Percentiles rank a stretch among this genome's conserved stretches.
Conservation (phyloP, 2,113 vertebrate species). For the Synodontis membranacea region DNA sequence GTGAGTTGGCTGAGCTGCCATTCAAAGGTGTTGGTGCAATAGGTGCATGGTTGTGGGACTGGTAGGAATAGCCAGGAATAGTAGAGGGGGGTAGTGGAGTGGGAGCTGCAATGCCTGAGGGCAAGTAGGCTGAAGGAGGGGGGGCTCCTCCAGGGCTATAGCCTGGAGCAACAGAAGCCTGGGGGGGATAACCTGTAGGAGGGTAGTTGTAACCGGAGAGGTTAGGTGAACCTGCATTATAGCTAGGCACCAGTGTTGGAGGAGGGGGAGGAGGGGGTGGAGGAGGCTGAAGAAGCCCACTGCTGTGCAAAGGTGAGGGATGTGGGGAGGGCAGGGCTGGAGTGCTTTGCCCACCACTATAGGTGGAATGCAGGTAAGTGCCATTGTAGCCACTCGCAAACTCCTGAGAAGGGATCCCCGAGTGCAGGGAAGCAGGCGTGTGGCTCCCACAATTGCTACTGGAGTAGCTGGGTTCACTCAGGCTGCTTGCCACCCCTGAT, state of each 20-base stretch:
- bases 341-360: constrained; percentile 87
- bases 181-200: constrained; percentile 89
- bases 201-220: constrained; percentile 94
- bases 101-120: constrained; percentile 94
- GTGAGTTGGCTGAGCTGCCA: constrained; percentile 91
- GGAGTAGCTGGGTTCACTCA: constrained; percentile 93
- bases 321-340: constrained; percentile 93
- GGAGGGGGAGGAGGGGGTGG: constrained; percentile 82
- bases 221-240: constrained; percentile 89
- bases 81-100: constrained; percentile 92
- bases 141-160: constrained; percentile 93
- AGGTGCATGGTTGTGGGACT: constrained; percentile 89
- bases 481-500: constrained; percentile 90
- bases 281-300: constrained; percentile 90
- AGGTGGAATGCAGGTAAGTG: constrained; percentile 94
- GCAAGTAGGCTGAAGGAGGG: constrained; percentile 90
- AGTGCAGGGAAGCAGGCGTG: constrained; percentile 87
- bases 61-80: constrained; percentile 92
- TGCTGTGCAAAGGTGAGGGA: constrained; percentile 93
- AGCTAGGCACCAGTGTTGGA: constrained; percentile 88
- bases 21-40: constrained; percentile 91
- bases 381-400: constrained; percentile 92
- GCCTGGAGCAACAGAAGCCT: constrained; percentile 88
- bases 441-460: constrained; percentile 96
- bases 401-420: constrained; percentile 97